These are phyloP conservation scores for Amphiura filiformis DNA, from an alignment of 35 echinoderm and acorn worm species.

Conservation along the genomic window DNA sequence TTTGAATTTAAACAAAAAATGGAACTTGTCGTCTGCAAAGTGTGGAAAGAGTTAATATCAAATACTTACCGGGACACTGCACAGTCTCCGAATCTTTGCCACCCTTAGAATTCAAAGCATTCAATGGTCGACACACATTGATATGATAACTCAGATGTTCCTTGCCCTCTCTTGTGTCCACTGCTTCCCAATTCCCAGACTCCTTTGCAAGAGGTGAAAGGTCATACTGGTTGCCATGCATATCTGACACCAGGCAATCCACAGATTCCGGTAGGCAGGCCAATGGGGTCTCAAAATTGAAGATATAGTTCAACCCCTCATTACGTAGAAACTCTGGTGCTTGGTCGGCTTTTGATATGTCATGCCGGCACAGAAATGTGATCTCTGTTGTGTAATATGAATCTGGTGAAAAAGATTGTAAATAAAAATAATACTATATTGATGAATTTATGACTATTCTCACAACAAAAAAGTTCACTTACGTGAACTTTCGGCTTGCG, in stretches of 20 bases:
- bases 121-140: slow-evolving; percentile 84
- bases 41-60: background rate
- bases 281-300: slow-evolving; percentile 78
- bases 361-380: slow-evolving; percentile 76
- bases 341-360: slow-evolving; percentile 38
- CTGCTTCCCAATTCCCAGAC: slow-evolving; percentile 91
- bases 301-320: slow-evolving; percentile 59
- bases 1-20: too few species aligned
- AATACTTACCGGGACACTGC: background rate
- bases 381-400: slow-evolving; percentile 35
- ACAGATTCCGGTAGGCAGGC: slow-evolving; percentile 87
- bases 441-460: too few species aligned
- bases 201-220: slow-evolving; percentile 85
- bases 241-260: slow-evolving; percentile 88
- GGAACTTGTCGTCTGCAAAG: too few species aligned
- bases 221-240: slow-evolving; percentile 85
- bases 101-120: slow-evolving; percentile 5
- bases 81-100: slow-evolving; percentile 25
- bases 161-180: slow-evolving; percentile 59
- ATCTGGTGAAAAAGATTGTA: background rate
- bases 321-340: slow-evolving; percentile 50
- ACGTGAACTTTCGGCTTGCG: too few species aligned
- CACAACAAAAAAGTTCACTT: too few species aligned
- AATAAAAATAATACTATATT: background rate
- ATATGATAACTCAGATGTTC: slow-evolving; percentile 75